Conservation (phyloP, 2,797 vertebrate species). For the Onychomys arenicola region DNA sequence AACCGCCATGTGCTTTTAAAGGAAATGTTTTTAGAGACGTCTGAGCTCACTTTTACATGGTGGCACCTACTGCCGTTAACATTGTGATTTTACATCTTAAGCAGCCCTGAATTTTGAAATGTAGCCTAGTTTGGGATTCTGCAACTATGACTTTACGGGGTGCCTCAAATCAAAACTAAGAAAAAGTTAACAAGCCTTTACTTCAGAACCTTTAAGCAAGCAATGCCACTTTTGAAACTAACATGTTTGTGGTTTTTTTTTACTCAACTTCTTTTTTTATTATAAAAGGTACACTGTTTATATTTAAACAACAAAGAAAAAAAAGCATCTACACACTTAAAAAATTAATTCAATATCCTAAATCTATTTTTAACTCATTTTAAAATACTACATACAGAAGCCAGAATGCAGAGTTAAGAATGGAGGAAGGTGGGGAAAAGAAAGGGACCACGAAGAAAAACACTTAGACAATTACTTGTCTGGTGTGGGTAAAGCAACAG, state of each 20-base stretch:
- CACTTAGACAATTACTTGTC: conserved; percentile 99
- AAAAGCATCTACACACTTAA: conserved; percentile 89
- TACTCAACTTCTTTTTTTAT: conserved; percentile 87
- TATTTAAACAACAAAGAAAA: conserved; percentile 91
- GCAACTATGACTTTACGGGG: conserved; percentile 96
- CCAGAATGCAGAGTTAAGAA: conserved; percentile 90
- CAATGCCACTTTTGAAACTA: conserved; percentile 90
- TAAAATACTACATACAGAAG: conserved; percentile 90
- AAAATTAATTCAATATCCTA: conserved; percentile 90
- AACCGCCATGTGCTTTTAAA: conserved; percentile 88
- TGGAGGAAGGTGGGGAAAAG: conserved; percentile 88
- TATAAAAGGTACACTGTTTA: conserved; percentile 89
- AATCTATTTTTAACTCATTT: conserved; percentile 89
- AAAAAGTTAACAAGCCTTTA: conserved; percentile 88
- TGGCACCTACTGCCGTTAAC: conserved; percentile 88
- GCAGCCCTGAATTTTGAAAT: conserved; percentile 98
- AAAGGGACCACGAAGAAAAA: conserved; percentile 92
- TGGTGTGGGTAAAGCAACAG: conserved; percentile 97
- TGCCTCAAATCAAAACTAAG: conserved; percentile 88
- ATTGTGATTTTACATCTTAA: conserved; percentile 88
- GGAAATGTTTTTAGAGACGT: conserved; percentile 86
- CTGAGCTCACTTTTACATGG: conserved; percentile 88
- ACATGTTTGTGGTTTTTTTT: conserved; percentile 86
- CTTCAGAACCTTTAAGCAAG: conserved; percentile 88
- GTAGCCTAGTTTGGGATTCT: conserved; percentile 99